Evolutionary conservation across 2,888 invertebrate species (phyloP), one percentile per base, ranked within the genome.

Genomic region (Monopis laevigella): DNA sequence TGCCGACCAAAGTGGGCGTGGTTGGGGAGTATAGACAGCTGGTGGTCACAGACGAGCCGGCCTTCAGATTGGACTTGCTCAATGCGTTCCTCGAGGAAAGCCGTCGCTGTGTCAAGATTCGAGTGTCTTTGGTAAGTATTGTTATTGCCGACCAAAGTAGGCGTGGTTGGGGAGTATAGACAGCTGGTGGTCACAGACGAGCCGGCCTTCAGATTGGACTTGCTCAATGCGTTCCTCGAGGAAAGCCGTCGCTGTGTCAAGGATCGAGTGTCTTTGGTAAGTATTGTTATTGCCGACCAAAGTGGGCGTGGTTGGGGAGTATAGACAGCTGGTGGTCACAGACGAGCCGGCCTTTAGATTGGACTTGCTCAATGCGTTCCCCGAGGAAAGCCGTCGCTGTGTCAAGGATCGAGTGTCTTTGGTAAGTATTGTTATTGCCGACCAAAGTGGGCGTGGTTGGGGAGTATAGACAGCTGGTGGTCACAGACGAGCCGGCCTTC

Each of bases 161-260:
- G 61, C 44, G 54, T 55, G 2, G 53, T 53, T 12, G 47, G 46
- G 4, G 65, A 59, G 0, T 50, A 52, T 65, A 84, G 46, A 46
- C 83, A 51, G 49, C 66, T 51, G 58, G 70, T n/a, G 46, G 64
- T 57, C 43, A 40, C 41, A 29, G 48, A 45, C 39, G 55, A 34
- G 47, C 65, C 51, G 62, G 69, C n/a, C 48, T 80, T 39, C 53
- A 62, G 71, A 0, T 50, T 52, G 19, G 48, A 45, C 2, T 78
- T 86, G 2, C 68, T 90, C 38, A 82, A 82, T 24, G 73, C 80
- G 6, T 86, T 88, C 48, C 70, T 85, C 17, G 65, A 66, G 29
- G 44, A 77, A 17, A 45, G 78, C 36, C 71, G 55, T 13, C 52
- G 57, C 6, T 29, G 38, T n/a, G 42, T 39, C 14, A 18, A 10